phyloP scores from a whole-genome alignment of 1,140 invertebrate genomes.

The Eufriesea mexicana region DNA sequence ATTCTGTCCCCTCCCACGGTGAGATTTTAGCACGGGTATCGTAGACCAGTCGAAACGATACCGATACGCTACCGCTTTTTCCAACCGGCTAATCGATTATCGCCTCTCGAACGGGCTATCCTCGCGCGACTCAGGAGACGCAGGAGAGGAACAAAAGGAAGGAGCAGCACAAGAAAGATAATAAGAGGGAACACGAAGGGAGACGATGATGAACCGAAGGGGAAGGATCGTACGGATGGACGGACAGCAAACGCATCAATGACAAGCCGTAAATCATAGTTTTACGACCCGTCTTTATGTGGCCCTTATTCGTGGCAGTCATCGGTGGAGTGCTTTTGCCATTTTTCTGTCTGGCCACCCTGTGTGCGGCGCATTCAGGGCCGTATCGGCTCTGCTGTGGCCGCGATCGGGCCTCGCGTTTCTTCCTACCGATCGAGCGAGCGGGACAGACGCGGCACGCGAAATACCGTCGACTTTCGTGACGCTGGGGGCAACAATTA shows the following conservation, averaged over 20 bases:
- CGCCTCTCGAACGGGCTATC: constrained; percentile 46
- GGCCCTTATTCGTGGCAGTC: constrained; percentile 75
- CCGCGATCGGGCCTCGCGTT: background rate
- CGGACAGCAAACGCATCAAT: constrained; percentile 73
- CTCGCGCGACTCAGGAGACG: constrained; percentile 27
- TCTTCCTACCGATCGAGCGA: background rate
- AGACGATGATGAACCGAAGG: constrained; percentile 55
- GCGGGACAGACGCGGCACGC: background rate
- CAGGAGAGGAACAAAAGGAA: constrained; percentile 31
- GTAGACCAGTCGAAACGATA: constrained; percentile 38
- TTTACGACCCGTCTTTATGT: constrained; percentile 78
- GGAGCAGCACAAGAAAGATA: constrained; percentile 46
- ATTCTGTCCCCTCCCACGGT: background rate
- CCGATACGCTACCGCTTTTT: constrained; percentile 53
- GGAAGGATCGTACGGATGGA: constrained; percentile 45
- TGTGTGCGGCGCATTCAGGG: constrained; percentile 60
- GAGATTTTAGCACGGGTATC: constrained; percentile 39
- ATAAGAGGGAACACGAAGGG: constrained; percentile 47
- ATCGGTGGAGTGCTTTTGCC: constrained; percentile 60
- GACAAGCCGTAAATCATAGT: constrained; percentile 80
- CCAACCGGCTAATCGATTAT: constrained; percentile 58
- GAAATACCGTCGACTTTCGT: background rate
- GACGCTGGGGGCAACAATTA: constrained; percentile 3
- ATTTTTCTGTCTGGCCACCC: constrained; percentile 70
- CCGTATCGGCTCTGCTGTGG: constrained; percentile 24